Base-by-base conservation (phyloP, 2,888 invertebrate genomes). In the Chrysopilus asiliformis region DNA sequence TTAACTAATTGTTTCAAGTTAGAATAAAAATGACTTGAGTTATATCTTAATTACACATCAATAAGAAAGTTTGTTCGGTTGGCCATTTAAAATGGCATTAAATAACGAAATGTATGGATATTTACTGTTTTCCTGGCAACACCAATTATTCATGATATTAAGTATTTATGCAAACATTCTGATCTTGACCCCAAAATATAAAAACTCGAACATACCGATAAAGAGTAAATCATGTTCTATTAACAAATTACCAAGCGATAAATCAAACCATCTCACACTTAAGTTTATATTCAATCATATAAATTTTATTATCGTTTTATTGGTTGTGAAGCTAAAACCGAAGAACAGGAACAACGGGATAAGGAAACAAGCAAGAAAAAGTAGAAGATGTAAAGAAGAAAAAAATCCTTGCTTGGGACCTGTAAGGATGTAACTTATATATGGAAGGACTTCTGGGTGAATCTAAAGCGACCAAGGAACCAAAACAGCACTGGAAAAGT, bases 231-330 rank as follows among this genome's bases (percentile, higher is more conserved):
- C 49, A 49, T 48, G 47, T 47, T 48, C 50, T 48, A 50, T 49
- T 50, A 48, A 48, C 48, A 49, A 47, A 49, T 49, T 50, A 49
- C 48, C 40, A 43, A 45, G 44, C 49, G 47, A 47, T 50, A 49
- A 50, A 50, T 50, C 49, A 47, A 47, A 48, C 48, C 45, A 47
- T 47, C 46, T 42, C 45, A 46, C 46, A 49, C 48, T 47, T 48
- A 49, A 50, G 48, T 50, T 50, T 49, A 50, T 50, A 49, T 50
- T 47, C 49, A 48, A 48, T 50, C 49, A 49, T 49, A 47, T 49
- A 48, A 47, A 50, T 50, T 50, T 50, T 49, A 50, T 50, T 50
- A 50, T 49, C 49, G 47, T 50, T 50, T 50, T 49, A 48, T 48
- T 46, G 45, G 47, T 41, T 46, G 43, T 33, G 32, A 38, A 38